Evolutionary conservation across 2,888 invertebrate genomes (phyloP).

Genomic region (Eugnorisma glareosa): DNA sequence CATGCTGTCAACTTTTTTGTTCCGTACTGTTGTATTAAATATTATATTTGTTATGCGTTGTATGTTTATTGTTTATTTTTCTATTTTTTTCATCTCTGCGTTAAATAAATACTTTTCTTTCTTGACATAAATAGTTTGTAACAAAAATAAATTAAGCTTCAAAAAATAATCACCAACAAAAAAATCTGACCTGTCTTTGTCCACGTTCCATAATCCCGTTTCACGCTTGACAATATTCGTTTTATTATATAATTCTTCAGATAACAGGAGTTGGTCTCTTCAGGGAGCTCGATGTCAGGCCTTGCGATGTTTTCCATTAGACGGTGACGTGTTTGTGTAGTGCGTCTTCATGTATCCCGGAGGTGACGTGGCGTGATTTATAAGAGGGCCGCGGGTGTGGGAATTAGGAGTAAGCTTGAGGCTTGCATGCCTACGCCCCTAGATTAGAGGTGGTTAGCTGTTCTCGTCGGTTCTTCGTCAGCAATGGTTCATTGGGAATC

Average conservation of each 20-base stretch:
- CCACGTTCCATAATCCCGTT: neutral
- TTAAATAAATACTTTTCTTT: too few species aligned
- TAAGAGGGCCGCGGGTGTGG: constrained; percentile 21
- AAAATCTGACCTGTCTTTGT: neutral
- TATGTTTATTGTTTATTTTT: too few species aligned
- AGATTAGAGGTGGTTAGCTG: neutral
- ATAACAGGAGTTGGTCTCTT: constrained; percentile 70
- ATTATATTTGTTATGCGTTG: too few species aligned
- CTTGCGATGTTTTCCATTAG: constrained; percentile 84
- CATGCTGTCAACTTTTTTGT: too few species aligned
- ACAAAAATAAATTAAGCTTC: neutral
- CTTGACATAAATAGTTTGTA: too few species aligned
- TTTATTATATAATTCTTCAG: constrained; percentile 70
- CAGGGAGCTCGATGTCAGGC: constrained; percentile 75
- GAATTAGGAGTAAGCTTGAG: neutral
- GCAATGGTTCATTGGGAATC: neutral
- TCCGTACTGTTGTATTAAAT: too few species aligned
- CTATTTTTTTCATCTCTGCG: too few species aligned
- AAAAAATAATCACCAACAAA: neutral
- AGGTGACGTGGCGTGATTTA: constrained; percentile 65
- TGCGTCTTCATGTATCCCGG: constrained; percentile 71
- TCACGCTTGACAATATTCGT: constrained; percentile 48
- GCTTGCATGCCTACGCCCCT: too few species aligned
- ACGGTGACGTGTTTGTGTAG: constrained; percentile 77
- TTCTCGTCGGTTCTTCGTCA: neutral